A percentile compares a stretch with the other conserved stretches of the same genome.
Conservation (phyloP, 2,113 vertebrate species). For the Cettia cetti region DNA sequence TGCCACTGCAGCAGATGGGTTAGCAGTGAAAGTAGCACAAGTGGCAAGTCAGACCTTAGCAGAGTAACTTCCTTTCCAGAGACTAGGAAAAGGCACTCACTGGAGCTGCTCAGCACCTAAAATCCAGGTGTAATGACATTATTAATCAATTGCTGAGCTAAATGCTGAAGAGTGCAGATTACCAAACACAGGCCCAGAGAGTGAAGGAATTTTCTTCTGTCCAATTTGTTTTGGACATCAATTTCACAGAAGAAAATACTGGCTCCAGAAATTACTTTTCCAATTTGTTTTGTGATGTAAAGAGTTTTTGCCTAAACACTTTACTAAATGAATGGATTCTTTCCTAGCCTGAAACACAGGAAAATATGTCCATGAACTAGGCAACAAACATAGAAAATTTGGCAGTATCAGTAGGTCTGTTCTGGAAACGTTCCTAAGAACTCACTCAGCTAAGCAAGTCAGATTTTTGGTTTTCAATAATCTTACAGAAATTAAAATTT, state of each 20-base stretch:
- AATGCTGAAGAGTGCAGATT: neutral
- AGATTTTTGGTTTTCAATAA: neutral
- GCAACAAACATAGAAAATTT: neutral
- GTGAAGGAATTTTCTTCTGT: neutral
- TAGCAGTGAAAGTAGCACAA: neutral
- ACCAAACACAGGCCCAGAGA: neutral
- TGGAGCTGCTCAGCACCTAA: neutral
- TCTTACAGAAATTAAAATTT: neutral
- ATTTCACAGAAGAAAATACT: neutral
- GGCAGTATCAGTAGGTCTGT: neutral
- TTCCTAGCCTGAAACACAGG: neutral
- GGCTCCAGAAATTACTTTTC: neutral
- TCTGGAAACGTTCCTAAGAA: neutral
- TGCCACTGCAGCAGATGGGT: conserved; percentile 31
- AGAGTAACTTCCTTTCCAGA: neutral
- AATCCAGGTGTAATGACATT: neutral
- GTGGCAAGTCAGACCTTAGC: neutral
- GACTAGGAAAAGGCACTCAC: neutral
- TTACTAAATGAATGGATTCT: neutral
- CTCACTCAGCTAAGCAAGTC: neutral
- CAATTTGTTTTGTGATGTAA: neutral
- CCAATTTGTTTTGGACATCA: neutral
- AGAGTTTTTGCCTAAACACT: neutral
- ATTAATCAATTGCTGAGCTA: neutral
- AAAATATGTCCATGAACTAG: neutral